Evolutionary conservation across 2,797 vertebrate species (phyloP), one percentile per base, ranked within the genome.

Genomic region (Rachycentron canadum): DNA sequence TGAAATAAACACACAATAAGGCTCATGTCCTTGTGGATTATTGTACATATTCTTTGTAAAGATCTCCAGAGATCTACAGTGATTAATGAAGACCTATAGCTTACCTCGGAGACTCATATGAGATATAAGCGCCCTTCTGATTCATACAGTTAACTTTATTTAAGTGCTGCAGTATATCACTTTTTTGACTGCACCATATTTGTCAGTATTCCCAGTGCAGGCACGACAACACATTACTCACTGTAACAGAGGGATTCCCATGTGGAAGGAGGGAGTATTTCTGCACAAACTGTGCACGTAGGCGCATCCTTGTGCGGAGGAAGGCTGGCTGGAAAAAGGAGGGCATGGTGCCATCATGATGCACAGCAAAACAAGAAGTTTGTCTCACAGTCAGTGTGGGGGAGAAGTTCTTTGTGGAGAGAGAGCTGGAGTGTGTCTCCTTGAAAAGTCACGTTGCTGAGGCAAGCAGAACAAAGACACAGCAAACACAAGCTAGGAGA

Each of bases 201-300:
- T 88, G 74, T 86, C 83, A 77, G 73, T 88, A 87, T 88, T 93
- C 85, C 80, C 82, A 77, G 45, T 25, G 47, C 50, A 68, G 61
- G 83, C 69, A 30, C 56, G 59, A 78, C 73, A 89, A 81, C 74
- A 58, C 89, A 94, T 95, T 90, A 86, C 73, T 93, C 87, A 91
- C 70, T 81, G 76, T 87, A 86, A 83, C 83, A 2, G 38, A 75
- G 68, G 71, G 61, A 90, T 86, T 89, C 90, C 91, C 88, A 85
- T 73, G 88, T 91, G 89, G 79, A 82, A 62, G 57, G 49, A 72
- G 73, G 50, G 56, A 79, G 78, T 81, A 78, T 83, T 79, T 92
- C 82, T 78, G 69, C 76, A 78, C 50, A 28, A 41, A 63, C 69
- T n/a, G 49, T 68, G 45, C 36, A 21, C 43, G 69, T 55, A 34